A percentile compares a stretch with the other conserved stretches of the same genome.
phyloP scores from a whole-genome alignment of 2,797 vertebrate genomes.

The Margarornis squamiger region DNA sequence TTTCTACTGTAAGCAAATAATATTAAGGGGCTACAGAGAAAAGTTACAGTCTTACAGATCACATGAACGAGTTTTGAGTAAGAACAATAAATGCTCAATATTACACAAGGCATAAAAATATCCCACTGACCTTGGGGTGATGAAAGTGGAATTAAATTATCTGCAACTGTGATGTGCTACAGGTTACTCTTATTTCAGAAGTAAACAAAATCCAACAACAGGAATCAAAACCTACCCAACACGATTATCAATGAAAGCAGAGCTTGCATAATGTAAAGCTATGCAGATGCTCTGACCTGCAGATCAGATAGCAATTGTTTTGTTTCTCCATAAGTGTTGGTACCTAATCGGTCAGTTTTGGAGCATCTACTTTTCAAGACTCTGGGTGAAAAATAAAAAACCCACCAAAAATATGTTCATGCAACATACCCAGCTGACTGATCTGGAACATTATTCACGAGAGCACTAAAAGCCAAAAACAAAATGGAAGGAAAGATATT shows the following conservation, averaged over 20 bases:
- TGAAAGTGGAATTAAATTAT: not conserved
- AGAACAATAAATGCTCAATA: not conserved
- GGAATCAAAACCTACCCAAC: not conserved
- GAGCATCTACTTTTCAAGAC: not conserved
- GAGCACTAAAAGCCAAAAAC: not conserved
- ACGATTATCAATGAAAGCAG: not conserved
- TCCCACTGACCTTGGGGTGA: not conserved
- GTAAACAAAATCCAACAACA: not conserved
- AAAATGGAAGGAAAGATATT: not conserved
- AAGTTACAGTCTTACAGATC: not conserved
- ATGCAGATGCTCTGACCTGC: not conserved
- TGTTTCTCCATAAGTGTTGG: not conserved
- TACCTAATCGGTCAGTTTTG: not conserved
- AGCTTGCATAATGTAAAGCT: not conserved
- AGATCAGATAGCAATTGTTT: not conserved
- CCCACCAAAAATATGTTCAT: not conserved
- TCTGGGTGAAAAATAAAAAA: not conserved
- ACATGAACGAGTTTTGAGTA: not conserved
- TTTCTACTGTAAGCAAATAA: not conserved
- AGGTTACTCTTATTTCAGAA: not conserved
- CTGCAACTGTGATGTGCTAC: not conserved
- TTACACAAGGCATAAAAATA: not conserved
- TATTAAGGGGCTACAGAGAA: not conserved
- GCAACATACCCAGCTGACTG: not conserved
- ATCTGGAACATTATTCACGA: not conserved